These are phyloP conservation scores for Rhadina sibilatrix DNA, from an alignment of 2,113 vertebrate species.

Conservation along the genomic window DNA sequence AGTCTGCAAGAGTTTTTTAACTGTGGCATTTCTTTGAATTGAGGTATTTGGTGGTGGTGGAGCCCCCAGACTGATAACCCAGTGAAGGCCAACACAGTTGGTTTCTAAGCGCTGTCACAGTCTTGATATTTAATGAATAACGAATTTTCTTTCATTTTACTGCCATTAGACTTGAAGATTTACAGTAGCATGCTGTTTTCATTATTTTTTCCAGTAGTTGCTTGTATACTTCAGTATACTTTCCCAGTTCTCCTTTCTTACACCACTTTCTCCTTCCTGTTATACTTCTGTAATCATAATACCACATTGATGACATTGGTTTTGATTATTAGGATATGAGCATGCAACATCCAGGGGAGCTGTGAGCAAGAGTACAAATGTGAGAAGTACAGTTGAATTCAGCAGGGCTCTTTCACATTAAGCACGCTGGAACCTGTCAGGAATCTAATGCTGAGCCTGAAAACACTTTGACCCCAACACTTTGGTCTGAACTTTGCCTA, in stretches of 20 bases:
- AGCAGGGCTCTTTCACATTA: background rate
- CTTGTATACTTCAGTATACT: background rate
- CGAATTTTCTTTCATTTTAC: background rate
- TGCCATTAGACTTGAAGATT: background rate
- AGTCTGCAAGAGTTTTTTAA: background rate
- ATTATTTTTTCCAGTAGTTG: background rate
- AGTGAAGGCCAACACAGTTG: background rate
- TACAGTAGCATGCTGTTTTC: background rate
- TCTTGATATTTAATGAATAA: background rate
- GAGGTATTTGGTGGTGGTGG: background rate
- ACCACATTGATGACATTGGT: background rate
- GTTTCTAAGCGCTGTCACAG: background rate
- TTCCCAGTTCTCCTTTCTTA: background rate
- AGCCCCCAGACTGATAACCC: background rate
- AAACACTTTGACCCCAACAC: background rate
- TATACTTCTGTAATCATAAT: background rate
- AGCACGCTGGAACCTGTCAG: background rate
- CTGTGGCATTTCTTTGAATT: background rate
- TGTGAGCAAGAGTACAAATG: background rate
- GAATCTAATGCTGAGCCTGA: background rate
- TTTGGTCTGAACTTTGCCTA: background rate
- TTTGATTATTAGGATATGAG: background rate
- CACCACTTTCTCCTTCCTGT: background rate
- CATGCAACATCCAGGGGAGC: background rate
- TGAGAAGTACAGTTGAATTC: background rate